Conservation (phyloP, 1,140 invertebrate genomes). For the Antheraea mylitta region DNA sequence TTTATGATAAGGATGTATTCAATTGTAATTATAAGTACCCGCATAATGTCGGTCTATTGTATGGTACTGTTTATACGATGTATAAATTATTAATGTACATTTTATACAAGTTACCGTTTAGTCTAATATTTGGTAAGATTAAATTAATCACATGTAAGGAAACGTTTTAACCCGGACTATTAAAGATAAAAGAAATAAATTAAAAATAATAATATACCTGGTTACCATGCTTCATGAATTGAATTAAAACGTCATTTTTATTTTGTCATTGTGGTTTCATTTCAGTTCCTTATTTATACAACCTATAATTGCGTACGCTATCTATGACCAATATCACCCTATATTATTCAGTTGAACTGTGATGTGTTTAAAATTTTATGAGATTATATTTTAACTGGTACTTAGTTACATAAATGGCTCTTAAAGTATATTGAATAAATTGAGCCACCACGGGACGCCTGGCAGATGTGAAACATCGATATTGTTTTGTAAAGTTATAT, state of each 20-base stretch:
- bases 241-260: constrained; percentile 77
- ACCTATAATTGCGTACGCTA: background rate
- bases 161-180: constrained; percentile 64
- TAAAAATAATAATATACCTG: constrained; percentile 64
- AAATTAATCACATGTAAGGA: constrained; percentile 64
- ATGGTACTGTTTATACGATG: constrained; percentile 73
- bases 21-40: constrained; percentile 61
- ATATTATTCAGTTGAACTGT: too few species aligned
- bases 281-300: background rate
- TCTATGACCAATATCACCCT: too few species aligned
- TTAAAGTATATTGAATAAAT: too few species aligned
- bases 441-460: too few species aligned
- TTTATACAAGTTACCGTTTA: constrained; percentile 78
- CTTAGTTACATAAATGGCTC: too few species aligned
- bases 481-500: too few species aligned
- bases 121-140: constrained; percentile 67
- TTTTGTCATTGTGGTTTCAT: constrained; percentile 67
- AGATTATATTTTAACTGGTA: too few species aligned
- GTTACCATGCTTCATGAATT: constrained; percentile 76
- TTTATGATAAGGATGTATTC: constrained; percentile 62
- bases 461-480: too few species aligned
- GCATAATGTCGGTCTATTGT: constrained; percentile 60
- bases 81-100: constrained; percentile 69
- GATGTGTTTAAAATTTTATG: too few species aligned
- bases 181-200: constrained; percentile 64